Percentiles rank a stretch among this genome's conserved stretches.
These are phyloP conservation scores for Acanthurus tractus DNA, from an alignment of 2,797 vertebrate genomes.

Conservation along the genomic window DNA sequence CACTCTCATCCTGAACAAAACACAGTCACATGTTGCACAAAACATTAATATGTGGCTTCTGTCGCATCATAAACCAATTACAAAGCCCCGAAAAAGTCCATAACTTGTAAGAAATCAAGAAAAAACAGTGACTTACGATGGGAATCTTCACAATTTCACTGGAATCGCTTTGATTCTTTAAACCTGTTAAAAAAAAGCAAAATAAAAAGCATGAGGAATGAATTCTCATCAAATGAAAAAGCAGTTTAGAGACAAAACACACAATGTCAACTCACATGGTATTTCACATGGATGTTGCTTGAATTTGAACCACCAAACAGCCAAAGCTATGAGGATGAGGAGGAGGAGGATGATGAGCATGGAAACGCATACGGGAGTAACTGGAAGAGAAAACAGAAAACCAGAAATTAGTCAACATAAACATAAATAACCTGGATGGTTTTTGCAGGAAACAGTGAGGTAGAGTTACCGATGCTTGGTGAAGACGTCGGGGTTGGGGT, in stretches of 20 bases:
- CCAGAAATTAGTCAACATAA: too few relatives aligned
- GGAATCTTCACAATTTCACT: constrained; percentile 85
- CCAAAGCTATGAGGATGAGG: rapidly evolving
- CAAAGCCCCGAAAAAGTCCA: background rate
- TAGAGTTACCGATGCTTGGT: constrained; percentile 44
- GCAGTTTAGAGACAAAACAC: background rate
- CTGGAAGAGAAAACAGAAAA: constrained; percentile 43
- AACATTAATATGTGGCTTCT: background rate
- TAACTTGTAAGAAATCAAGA: background rate
- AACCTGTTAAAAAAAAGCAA: constrained; percentile 60
- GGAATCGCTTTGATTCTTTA: constrained; percentile 61
- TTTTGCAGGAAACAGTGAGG: background rate
- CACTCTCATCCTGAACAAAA: constrained; percentile 72
- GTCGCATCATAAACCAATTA: background rate
- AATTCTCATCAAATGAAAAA: background rate
- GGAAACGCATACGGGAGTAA: constrained; percentile 27
- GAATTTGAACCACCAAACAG: constrained; percentile 57
- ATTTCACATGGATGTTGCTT: constrained; percentile 60
- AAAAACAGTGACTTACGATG: constrained; percentile 78
- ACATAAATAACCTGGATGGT: too few relatives aligned
- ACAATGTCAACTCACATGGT: constrained; percentile 69
- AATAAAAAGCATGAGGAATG: constrained; percentile 24
- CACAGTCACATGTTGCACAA: background rate
- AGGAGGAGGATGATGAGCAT: constrained; percentile 29
- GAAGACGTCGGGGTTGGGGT: constrained; percentile 19